A percentile compares a stretch with the other conserved stretches of the same genome.
phyloP scores from a whole-genome alignment of 2,888 invertebrate genomes.

The Nasonia oneida region DNA sequence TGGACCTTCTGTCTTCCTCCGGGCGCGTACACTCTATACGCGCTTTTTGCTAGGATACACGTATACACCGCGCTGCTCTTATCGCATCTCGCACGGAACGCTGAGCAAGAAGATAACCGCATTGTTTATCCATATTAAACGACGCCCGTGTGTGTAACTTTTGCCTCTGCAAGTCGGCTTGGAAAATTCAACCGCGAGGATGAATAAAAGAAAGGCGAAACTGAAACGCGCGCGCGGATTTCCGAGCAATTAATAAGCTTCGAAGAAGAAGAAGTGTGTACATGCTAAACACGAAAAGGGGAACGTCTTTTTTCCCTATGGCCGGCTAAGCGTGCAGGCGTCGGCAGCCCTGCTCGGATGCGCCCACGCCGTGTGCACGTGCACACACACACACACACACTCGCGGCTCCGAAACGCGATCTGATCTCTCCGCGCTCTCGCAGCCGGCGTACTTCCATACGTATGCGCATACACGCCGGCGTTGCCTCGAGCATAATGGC shows the following conservation, averaged over 20 bases:
- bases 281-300: slow-evolving; percentile 35
- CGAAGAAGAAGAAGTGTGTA: slow-evolving; percentile 9
- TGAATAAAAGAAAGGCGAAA: neutral
- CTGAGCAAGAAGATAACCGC: neutral
- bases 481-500: slow-evolving; percentile 68
- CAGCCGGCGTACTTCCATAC: slow-evolving; percentile 39
- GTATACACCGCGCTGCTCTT: neutral
- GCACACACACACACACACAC: neutral
- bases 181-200: neutral
- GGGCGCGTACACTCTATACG: neutral
- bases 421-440: neutral
- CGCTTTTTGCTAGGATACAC: neutral
- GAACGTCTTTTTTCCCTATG: slow-evolving; percentile 44
- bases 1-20: slow-evolving; percentile 45
- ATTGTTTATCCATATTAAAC: slow-evolving; percentile 30
- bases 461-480: slow-evolving; percentile 44
- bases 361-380: neutral
- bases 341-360: neutral
- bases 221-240: slow-evolving; percentile 10
- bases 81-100: slow-evolving; percentile 40
- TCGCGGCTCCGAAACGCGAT: neutral
- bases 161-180: neutral
- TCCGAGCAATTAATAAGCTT: slow-evolving; percentile 51
- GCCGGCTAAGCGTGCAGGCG: slow-evolving; percentile 46
- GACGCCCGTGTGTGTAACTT: neutral